Percentiles rank a stretch among this genome's conserved stretches.
These are phyloP conservation scores for Augiades crinisus DNA, from an alignment of 2,888 invertebrate species.

Conservation along the genomic window DNA sequence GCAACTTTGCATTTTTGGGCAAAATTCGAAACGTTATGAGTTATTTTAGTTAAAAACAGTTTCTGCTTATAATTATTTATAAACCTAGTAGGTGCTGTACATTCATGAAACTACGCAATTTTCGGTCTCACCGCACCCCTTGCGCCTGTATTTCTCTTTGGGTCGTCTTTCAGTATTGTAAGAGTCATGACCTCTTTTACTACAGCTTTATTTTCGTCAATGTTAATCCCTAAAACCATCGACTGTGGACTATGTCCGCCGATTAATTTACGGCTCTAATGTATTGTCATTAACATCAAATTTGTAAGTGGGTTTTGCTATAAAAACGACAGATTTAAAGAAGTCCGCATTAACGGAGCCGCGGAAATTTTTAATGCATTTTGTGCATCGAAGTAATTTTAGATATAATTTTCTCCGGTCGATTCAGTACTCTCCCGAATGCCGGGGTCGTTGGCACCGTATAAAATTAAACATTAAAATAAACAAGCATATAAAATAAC, in stretches of 20 bases:
- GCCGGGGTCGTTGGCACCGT: slow-evolving; percentile 66
- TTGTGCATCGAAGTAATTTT: slow-evolving; percentile 39
- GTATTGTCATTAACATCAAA: slow-evolving; percentile 28
- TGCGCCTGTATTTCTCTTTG: no score
- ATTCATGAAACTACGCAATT: no score
- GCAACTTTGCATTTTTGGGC: background rate
- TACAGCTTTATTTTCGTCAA: slow-evolving; percentile 33
- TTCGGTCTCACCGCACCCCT: no score
- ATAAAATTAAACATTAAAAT: slow-evolving; percentile 77
- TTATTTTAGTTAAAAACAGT: no score
- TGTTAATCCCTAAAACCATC: slow-evolving; percentile 33
- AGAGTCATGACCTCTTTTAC: no score
- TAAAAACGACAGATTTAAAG: slow-evolving; percentile 35
- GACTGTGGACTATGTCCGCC: slow-evolving; percentile 4
- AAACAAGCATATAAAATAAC: slow-evolving; percentile 73
- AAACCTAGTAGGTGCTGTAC: no score
- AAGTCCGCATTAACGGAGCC: slow-evolving; percentile 30
- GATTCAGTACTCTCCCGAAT: slow-evolving; percentile 30
- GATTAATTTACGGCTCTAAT: slow-evolving; percentile 29
- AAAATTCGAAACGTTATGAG: no score
- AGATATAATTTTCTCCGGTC: slow-evolving; percentile 44
- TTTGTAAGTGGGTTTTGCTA: slow-evolving; percentile 24
- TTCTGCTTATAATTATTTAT: no score
- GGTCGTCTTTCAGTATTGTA: no score
- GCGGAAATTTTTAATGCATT: slow-evolving; percentile 41